Evolutionary conservation across 2,797 vertebrate genomes (phyloP).

Genomic region (Pipistrellus kuhlii): DNA sequence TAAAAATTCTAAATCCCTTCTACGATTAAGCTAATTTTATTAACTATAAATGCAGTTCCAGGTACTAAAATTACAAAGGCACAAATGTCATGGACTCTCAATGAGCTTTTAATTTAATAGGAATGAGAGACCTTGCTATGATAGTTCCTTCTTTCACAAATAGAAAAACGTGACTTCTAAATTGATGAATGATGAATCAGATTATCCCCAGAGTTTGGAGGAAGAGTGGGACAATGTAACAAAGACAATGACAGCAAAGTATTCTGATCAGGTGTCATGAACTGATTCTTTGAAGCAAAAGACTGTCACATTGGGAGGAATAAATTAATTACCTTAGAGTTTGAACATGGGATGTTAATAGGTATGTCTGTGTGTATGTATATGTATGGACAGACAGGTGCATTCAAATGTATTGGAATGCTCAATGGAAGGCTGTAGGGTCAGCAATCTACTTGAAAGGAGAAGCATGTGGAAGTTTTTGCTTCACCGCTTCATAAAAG

Average conservation of each 20-base stretch:
- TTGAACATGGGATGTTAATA: not conserved
- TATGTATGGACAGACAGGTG: not conserved
- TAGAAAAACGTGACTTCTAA: not conserved
- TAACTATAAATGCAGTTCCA: not conserved
- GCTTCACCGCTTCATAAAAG: not conserved
- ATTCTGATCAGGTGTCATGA: not conserved
- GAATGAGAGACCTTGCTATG: not conserved
- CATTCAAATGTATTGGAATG: not conserved
- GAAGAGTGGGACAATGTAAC: rapidly evolving
- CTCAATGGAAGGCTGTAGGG: not conserved
- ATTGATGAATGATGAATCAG: not conserved
- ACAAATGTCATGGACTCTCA: not conserved
- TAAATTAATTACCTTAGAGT: not conserved
- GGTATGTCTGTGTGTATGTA: rapidly evolving
- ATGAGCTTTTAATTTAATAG: not conserved
- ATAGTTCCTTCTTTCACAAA: not conserved
- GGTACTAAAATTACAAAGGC: not conserved
- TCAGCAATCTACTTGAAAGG: not conserved
- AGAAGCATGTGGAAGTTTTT: not conserved
- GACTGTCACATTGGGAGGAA: not conserved
- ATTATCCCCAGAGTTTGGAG: not conserved
- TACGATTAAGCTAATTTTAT: not conserved
- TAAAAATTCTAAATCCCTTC: not conserved
- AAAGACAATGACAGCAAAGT: not conserved
- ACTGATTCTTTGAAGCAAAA: not conserved